Evolutionary conservation across 2,797 vertebrate species (phyloP).

Genomic region (Iguana delicatissima): DNA sequence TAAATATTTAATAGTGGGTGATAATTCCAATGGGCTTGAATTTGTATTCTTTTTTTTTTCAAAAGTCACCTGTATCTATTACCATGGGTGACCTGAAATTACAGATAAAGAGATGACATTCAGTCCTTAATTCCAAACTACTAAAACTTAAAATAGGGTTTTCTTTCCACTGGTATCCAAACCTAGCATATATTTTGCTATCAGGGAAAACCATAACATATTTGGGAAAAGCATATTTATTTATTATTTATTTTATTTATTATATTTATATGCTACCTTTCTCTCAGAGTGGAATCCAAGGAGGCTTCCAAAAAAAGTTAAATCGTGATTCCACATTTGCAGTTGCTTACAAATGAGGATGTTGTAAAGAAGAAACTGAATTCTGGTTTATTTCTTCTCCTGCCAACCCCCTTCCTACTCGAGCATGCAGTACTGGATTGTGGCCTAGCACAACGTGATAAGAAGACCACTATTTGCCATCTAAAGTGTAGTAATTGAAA

Average conservation of each 20-base stretch:
- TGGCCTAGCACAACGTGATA: not conserved
- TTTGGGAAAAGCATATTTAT: not conserved
- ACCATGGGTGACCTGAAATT: too few species aligned
- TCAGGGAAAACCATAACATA: not conserved
- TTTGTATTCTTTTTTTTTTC: not conserved
- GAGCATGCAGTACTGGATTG: not conserved
- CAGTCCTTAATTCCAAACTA: not conserved
- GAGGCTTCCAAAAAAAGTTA: too few species aligned
- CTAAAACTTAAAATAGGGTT: not conserved
- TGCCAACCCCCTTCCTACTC: not conserved
- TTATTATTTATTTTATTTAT: too few species aligned
- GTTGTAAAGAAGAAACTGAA: not conserved
- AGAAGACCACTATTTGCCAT: not conserved
- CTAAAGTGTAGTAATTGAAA: too few species aligned
- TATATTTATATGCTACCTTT: too few species aligned
- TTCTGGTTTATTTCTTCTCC: not conserved
- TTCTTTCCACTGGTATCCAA: not conserved
- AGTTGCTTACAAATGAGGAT: not conserved
- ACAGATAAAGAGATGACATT: not conserved
- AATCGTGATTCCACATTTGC: too few species aligned
- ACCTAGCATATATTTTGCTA: not conserved
- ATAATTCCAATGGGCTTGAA: not conserved
- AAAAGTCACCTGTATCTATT: too few species aligned
- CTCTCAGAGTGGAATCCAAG: too few species aligned
- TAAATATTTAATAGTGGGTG: not conserved